Base-by-base conservation (phyloP, 2,113 vertebrate species). In the Thunnus maccoyii region DNA sequence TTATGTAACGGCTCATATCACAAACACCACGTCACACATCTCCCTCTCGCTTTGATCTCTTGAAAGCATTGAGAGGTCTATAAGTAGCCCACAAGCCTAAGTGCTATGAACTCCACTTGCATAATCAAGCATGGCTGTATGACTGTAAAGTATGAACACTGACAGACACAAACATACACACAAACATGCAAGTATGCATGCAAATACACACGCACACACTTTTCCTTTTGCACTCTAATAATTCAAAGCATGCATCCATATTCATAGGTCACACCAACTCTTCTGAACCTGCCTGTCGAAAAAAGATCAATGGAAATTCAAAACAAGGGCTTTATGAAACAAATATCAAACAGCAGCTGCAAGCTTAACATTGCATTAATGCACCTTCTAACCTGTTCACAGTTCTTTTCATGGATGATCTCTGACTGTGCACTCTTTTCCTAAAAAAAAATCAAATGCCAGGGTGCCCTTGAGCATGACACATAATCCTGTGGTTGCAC, bases 171-270 rank as follows among this genome's bases (percentile, higher is more conserved):
- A 83, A 88, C 79, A 71, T 2, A 12, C 52, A 66, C 18, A 50
- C 76, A 70, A 30, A 64, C 41, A 71, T 32, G 25, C 62, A 54
- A 46, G 68, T 14, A 48, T 30, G 50, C 68, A 54, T 8, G 20
- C 63, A 64, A 55, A 60, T 44, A 78, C 17, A 72, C 14, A 72
- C 52, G 48, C 30, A 30, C 83, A 64, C 84, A 14, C 16, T 58
- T 65, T 54, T 66, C 5, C 12, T 68, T 76, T 61, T 75, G 72
- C 72, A 48, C 57, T 76, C 68, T 74, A 76, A 87, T 90, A 79
- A 87, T 89, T 92, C 87, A 89, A 88, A 92, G 87, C 88, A 66
- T 80, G 70, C 86, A 90, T 91, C 60, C 86, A 91, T 91, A 91
- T 91, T 92, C 88, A 92, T 88, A 63, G 83, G 75, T 82, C 83